A percentile compares a stretch with the other conserved stretches of the same genome.
phyloP scores from a whole-genome alignment of 1,140 invertebrate species.

The Trichonephila clavata region DNA sequence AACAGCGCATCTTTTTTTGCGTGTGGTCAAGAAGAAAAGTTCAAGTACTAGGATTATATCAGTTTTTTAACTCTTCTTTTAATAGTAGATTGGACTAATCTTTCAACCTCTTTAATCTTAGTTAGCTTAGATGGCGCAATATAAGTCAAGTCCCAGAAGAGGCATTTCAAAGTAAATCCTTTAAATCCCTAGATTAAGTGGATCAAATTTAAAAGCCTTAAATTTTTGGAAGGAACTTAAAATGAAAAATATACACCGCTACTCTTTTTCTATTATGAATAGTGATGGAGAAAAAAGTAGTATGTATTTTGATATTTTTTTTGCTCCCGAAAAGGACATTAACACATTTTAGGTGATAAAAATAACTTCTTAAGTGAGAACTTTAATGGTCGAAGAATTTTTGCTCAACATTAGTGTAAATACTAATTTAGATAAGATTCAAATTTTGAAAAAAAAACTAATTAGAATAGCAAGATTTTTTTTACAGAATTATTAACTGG shows the following conservation, averaged over 20 bases:
- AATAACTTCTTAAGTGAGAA: not conserved
- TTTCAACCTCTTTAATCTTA: conserved; percentile 19
- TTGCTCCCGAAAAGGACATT: not conserved
- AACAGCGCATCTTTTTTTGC: not conserved
- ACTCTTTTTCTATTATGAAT: conserved; percentile 13
- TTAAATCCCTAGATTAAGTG: conserved; percentile 18
- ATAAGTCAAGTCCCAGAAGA: not conserved
- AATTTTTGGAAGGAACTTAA: not conserved
- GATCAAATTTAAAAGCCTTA: not conserved
- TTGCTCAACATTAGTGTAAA: not conserved
- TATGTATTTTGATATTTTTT: not conserved
- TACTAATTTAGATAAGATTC: conserved; percentile 26
- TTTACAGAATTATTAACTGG: not conserved
- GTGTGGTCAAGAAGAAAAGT: not conserved
- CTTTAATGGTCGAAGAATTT: conserved; percentile 2
- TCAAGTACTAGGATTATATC: not conserved
- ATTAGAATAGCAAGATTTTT: not conserved
- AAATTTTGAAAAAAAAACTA: not conserved
- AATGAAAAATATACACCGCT: not conserved
- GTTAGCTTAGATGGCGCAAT: not conserved
- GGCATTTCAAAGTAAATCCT: not conserved
- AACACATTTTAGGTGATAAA: conserved; percentile 3
- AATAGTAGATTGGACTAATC: not conserved
- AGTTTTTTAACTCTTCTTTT: conserved; percentile 9
- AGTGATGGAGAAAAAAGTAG: not conserved